Base-by-base conservation (phyloP, 2,888 invertebrate species). In the Watsonalla binaria region DNA sequence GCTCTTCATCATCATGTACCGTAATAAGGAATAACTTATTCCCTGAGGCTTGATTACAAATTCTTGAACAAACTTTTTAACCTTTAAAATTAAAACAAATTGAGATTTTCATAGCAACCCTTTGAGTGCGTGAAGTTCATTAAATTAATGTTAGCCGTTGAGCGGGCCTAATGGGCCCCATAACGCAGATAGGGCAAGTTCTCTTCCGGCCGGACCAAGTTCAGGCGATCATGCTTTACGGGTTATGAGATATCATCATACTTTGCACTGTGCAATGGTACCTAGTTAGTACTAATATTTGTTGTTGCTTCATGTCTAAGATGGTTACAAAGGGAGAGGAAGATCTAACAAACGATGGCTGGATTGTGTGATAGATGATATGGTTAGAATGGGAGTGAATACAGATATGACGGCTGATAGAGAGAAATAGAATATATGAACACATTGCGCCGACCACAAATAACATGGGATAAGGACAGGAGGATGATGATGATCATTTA, bases 161-260 rank as follows among this genome's bases (percentile, higher is more conserved):
- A 50, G 62, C 55, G 47, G 48, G 14, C 45, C 58, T 64, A 60
- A 64, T 60, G 60, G 56, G 57, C 54, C 50, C 47, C 57, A 57
- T 65, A 60, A 65, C 56, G 56, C 57, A 57, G 65, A 59, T 59
- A 58, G 57, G 55, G 52, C 54, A 65, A 64, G 51, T 62, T 54
- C 6, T 6, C 35, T 34, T 48, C 37, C 48, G 35, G 48, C 35
- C 37, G 37, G 37, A 49, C 37, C 33, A 9, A 37, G 14, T 37
- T 15, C 49, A 4, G 15, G 37, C 37, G 49, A 49, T 49, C 49
- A 49, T 49, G 49, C 49, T 39, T 37, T 49, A 49, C 37, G 49
- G 37, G 49, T 49, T 15, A 49, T 49, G 15, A 37, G 49, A 49
- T 49, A 14, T 35, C 15, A 49, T 49, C 49, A 49, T 9, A 14